These are phyloP conservation scores for Bombus cullumanus DNA, from an alignment of 1,140 invertebrate species.

Conservation along the genomic window DNA sequence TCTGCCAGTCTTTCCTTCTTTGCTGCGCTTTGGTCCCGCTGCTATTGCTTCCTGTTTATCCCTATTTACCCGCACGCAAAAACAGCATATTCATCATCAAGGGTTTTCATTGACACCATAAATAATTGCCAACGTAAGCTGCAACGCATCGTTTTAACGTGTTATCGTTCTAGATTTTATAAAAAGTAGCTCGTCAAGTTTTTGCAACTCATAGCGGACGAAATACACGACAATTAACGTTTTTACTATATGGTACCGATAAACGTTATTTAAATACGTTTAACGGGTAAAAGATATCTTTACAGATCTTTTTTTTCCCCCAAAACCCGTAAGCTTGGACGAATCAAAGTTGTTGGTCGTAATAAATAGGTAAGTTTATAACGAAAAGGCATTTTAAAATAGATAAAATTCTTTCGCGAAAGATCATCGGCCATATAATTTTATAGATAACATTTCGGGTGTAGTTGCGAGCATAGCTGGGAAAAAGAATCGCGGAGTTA, in stretches of 20 bases:
- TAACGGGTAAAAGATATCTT: too few species aligned
- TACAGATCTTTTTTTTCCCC: accelerated
- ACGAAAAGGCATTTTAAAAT: too few species aligned
- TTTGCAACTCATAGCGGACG: neutral
- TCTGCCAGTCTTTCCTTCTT: neutral
- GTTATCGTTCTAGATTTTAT: neutral
- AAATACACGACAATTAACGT: conserved; percentile 29
- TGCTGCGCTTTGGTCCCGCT: neutral
- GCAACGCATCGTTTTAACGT: neutral
- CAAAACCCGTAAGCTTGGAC: too few species aligned
- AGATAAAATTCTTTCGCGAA: too few species aligned
- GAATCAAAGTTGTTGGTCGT: too few species aligned
- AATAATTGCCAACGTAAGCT: neutral
- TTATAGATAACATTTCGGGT: neutral
- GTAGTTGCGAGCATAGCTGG: neutral
- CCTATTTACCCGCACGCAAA: neutral
- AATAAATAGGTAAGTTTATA: too few species aligned
- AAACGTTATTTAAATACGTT: neutral
- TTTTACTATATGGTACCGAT: neutral
- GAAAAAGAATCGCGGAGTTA: neutral
- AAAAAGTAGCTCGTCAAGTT: conserved; percentile 1
- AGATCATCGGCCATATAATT: neutral
- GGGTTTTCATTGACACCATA: neutral
- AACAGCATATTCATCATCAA: neutral
- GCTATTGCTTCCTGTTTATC: neutral